These are phyloP conservation scores for Amiota minor DNA, from an alignment of 2,888 invertebrate genomes.

Conservation along the genomic window DNA sequence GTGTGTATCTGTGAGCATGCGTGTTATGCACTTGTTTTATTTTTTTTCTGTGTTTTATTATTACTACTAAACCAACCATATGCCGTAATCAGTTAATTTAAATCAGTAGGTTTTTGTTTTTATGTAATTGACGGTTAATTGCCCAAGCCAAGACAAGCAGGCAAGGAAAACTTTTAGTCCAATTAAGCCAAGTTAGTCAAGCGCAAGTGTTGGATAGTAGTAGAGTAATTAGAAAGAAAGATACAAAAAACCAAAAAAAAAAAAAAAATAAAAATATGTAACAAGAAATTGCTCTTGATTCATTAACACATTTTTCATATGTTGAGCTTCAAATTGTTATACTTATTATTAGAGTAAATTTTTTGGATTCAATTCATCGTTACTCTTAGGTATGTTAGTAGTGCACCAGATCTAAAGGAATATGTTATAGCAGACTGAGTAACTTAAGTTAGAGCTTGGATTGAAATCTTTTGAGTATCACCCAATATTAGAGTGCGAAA, in stretches of 20 bases:
- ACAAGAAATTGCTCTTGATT: conserved; percentile 7
- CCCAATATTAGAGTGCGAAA: too few relatives aligned
- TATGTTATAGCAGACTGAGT: too few relatives aligned
- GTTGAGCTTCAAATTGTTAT: background rate
- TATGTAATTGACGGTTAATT: conserved; percentile 63
- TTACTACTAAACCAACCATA: background rate
- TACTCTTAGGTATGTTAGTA: too few relatives aligned
- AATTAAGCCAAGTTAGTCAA: too few relatives aligned
- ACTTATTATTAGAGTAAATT: background rate
- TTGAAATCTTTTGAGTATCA: too few relatives aligned
- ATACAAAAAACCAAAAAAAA: background rate
- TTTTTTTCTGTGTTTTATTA: background rate
- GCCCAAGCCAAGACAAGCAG: conserved; percentile 44
- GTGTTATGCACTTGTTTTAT: conserved; percentile 45
- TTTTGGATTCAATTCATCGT: background rate
- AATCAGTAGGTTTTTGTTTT: conserved; percentile 58
- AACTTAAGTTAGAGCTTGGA: too few relatives aligned
- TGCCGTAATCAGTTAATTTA: conserved; percentile 63
- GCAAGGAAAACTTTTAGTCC: conserved; percentile 42
- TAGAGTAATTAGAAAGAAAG: background rate
- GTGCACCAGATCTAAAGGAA: too few relatives aligned
- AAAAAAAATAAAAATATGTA: background rate
- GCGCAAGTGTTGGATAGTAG: background rate
- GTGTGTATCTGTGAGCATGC: background rate
- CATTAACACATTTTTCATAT: conserved; percentile 13